Conservation (phyloP, 1,140 invertebrate genomes). For the Popillia japonica region DNA sequence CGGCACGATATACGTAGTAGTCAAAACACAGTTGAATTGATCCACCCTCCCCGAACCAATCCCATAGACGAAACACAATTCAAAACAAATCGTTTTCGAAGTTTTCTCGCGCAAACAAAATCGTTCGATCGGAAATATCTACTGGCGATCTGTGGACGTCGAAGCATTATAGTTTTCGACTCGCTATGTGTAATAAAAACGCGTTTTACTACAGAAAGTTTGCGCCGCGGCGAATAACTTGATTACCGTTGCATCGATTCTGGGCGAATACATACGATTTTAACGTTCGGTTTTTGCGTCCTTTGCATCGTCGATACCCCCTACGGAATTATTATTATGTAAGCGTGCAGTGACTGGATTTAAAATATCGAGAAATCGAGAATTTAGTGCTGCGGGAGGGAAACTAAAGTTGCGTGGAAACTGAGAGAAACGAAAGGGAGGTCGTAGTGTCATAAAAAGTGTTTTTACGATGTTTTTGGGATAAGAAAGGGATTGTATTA, state of each 20-base stretch:
- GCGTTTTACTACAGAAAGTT: background rate
- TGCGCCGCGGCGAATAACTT: background rate
- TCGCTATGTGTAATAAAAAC: background rate
- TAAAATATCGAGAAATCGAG: background rate
- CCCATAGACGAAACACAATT: too few relatives aligned
- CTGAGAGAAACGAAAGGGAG: too few relatives aligned
- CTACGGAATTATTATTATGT: background rate
- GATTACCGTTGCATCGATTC: conserved; percentile 2
- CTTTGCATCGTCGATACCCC: background rate
- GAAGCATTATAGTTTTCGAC: background rate
- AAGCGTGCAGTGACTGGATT: background rate
- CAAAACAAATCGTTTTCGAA: conserved; percentile 14
- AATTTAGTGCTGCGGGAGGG: too few relatives aligned
- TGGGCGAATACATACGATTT: background rate
- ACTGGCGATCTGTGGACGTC: conserved; percentile 8
- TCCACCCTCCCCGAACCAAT: too few relatives aligned
- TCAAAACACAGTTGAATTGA: too few relatives aligned
- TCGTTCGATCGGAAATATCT: background rate
- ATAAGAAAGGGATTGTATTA: too few relatives aligned
- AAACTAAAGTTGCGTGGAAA: too few relatives aligned
- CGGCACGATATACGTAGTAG: too few relatives aligned
- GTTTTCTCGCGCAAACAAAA: background rate
- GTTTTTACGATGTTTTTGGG: too few relatives aligned
- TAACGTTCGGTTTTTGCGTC: background rate
- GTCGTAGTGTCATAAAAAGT: too few relatives aligned